A percentile compares a stretch with the other conserved stretches of the same genome.
Conservation (phyloP, 2,888 invertebrate genomes). For the Lordiphosa andalusiaca region DNA sequence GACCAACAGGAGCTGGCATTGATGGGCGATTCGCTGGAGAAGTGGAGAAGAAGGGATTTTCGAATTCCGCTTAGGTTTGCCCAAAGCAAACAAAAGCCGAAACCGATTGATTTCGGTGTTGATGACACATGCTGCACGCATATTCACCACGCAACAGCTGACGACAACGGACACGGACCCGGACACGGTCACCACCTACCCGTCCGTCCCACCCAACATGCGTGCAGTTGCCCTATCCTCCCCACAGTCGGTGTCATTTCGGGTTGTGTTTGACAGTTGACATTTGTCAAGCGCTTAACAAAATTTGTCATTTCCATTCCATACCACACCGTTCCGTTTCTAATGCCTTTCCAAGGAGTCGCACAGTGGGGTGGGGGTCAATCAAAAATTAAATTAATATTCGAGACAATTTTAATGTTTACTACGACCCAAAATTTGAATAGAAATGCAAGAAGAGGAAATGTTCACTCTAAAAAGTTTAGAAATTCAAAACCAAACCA, state of each 20-base stretch:
- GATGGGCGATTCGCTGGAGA: background rate
- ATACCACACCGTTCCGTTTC: conserved; percentile 7
- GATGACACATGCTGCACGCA: conserved; percentile 42
- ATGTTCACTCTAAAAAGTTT: no score
- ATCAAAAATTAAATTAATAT: no score
- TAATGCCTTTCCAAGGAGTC: conserved; percentile 47
- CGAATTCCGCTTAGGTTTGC: conserved; percentile 1
- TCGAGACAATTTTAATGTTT: no score
- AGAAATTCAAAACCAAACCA: no score
- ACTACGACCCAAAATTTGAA: no score
- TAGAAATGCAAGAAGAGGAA: no score
- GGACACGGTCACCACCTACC: background rate
- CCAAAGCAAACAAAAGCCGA: conserved; percentile 31
- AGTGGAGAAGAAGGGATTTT: background rate
- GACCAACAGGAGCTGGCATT: background rate
- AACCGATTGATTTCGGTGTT: conserved; percentile 55
- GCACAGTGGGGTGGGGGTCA: no score
- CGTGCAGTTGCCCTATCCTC: background rate
- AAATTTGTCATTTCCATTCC: conserved; percentile 57
- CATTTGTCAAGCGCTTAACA: conserved; percentile 73
- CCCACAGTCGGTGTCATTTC: conserved; percentile 35
- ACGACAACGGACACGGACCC: conserved; percentile 18
- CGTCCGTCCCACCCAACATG: background rate
- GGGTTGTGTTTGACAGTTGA: conserved; percentile 68
- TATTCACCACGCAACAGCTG: conserved; percentile 59